Percentiles rank a stretch among this genome's conserved stretches.
Evolutionary conservation across 2,113 vertebrate species (phyloP).

Genomic region (Parus major): DNA sequence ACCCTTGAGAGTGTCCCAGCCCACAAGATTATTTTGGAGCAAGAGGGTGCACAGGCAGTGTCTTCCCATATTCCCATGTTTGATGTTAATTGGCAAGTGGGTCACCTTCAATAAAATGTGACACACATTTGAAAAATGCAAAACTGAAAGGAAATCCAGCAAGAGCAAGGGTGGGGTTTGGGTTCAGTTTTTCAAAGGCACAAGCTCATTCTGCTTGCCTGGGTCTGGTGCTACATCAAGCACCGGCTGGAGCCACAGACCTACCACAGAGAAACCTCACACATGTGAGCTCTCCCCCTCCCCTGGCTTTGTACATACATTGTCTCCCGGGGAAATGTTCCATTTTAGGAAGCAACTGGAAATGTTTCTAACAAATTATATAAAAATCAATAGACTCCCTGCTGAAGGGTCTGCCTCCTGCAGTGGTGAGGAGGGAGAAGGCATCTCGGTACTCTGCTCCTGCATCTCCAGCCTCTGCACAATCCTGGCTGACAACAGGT

Average conservation of each 20-base stretch:
- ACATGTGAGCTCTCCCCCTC: neutral
- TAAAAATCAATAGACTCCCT: neutral
- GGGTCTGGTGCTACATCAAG: neutral
- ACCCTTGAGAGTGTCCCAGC: neutral
- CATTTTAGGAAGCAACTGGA: neutral
- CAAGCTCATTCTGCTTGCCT: neutral
- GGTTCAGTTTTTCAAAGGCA: neutral
- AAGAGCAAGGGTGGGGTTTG: fast-evolving
- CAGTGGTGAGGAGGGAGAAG: neutral
- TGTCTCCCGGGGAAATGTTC: neutral
- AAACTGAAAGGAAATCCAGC: neutral
- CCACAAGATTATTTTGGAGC: neutral
- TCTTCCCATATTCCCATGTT: neutral
- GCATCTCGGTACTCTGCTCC: neutral
- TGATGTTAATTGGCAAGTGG: neutral
- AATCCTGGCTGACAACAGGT: neutral
- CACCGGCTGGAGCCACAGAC: neutral
- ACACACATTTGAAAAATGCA: neutral
- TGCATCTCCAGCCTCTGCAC: fast-evolving
- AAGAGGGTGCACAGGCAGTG: fast-evolving
- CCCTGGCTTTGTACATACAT: neutral
- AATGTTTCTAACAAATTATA: neutral
- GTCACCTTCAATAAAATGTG: neutral
- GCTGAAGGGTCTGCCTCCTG: neutral
- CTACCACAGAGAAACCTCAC: neutral